A percentile compares a stretch with the other conserved stretches of the same genome.
Evolutionary conservation across 2,888 invertebrate species (phyloP).

Genomic region (Brachyptera risi): DNA sequence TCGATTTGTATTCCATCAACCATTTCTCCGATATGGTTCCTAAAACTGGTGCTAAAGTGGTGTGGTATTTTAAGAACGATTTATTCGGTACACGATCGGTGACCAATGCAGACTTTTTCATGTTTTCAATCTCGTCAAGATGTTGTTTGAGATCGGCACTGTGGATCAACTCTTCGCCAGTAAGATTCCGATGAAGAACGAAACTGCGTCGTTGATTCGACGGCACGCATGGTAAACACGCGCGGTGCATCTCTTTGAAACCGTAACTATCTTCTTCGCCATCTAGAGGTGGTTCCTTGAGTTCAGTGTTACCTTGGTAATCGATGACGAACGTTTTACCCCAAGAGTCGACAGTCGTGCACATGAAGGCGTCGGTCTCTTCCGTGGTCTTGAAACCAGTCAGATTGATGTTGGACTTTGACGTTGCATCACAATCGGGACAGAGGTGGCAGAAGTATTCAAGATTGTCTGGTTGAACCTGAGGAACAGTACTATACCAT

Average conservation of each 20-base stretch:
- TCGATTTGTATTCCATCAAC: slow-evolving; percentile 2
- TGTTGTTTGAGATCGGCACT: not conserved
- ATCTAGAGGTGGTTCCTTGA: not conserved
- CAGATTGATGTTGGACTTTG: not conserved
- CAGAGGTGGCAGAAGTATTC: not conserved
- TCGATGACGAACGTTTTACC: not conserved
- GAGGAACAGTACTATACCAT: too few species aligned
- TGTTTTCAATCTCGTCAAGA: not conserved
- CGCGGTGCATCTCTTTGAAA: too few species aligned
- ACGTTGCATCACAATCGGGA: not conserved
- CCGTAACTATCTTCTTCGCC: not conserved
- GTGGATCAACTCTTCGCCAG: slow-evolving; percentile 7
- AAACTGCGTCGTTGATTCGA: slow-evolving; percentile 3
- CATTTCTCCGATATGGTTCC: slow-evolving; percentile 1
- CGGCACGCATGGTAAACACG: not conserved
- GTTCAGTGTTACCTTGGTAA: not conserved
- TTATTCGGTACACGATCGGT: not conserved
- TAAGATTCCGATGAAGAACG: slow-evolving; percentile 7
- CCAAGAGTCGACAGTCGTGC: not conserved
- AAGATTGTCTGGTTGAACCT: not conserved
- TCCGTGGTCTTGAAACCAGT: not conserved
- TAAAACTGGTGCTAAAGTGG: not conserved
- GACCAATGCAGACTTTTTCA: not conserved
- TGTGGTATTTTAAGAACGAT: slow-evolving; percentile 7
- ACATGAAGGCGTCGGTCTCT: not conserved